Percentiles rank a stretch among this genome's conserved stretches.
Conservation (phyloP, 2,113 vertebrate genomes). For the Elanoides forficatus region DNA sequence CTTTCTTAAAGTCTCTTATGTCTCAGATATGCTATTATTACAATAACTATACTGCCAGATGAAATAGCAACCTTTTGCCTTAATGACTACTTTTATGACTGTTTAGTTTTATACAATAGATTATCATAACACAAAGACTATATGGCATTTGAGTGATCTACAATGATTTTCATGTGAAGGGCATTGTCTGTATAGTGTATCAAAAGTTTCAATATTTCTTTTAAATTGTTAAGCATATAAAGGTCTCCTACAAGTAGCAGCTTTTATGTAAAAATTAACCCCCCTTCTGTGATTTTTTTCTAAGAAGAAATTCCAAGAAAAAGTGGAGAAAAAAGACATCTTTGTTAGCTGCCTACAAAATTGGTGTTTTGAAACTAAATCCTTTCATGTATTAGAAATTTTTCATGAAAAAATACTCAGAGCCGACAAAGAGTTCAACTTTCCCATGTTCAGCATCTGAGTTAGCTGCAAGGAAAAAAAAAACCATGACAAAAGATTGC, state of each 20-base stretch:
- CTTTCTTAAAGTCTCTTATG: not conserved
- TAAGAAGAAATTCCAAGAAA: not conserved
- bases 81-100: not conserved
- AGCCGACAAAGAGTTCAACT: not conserved
- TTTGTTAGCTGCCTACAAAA: slow-evolving; percentile 19
- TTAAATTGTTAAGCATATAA: slow-evolving; percentile 3
- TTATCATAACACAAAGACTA: not conserved
- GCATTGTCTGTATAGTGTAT: not conserved
- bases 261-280: not conserved
- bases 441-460: not conserved
- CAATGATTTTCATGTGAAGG: not conserved
- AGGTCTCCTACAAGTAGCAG: not conserved
- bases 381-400: not conserved
- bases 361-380: not conserved
- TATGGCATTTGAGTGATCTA: not conserved
- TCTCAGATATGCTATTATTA: slow-evolving; percentile 17
- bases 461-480: not conserved
- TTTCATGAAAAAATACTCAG: not conserved
- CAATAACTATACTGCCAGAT: not conserved
- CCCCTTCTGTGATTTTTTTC: not conserved
- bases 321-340: not conserved
- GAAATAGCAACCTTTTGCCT: slow-evolving; percentile 15
- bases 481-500: not conserved
- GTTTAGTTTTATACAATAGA: not conserved
- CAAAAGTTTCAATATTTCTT: slow-evolving; percentile 16